A percentile compares a stretch with the other conserved stretches of the same genome.
Evolutionary conservation across 1,140 invertebrate species (phyloP).

Genomic region (Drosophila arizonae): DNA sequence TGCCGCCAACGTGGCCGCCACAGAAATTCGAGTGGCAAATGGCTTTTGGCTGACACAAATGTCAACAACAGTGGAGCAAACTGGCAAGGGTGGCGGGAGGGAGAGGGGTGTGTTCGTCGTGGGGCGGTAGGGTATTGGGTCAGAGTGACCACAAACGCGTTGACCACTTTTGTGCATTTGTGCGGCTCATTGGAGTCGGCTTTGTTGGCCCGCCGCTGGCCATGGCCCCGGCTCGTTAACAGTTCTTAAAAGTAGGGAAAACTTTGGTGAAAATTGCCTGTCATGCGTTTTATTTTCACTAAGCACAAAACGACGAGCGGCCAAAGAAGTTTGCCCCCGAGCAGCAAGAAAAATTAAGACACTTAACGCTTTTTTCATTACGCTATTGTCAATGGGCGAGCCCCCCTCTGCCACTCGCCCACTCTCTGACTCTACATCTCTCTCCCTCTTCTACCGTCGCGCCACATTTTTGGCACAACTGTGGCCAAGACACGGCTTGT

Average conservation of each 20-base stretch:
- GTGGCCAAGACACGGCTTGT: not conserved
- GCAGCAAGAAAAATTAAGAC: constrained; percentile 68
- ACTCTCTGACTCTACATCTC: not conserved
- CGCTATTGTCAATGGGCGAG: constrained; percentile 32
- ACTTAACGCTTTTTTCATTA: constrained; percentile 78
- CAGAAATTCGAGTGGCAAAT: constrained; percentile 66
- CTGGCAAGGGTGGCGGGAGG: not conserved
- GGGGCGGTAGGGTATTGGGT: not conserved
- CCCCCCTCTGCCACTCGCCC: not conserved
- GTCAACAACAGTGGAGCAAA: constrained; percentile 66
- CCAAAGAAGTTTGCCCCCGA: not conserved
- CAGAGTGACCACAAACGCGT: constrained; percentile 35
- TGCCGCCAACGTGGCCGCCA: constrained; percentile 29
- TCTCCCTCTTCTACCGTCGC: too few species aligned
- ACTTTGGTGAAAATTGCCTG: constrained; percentile 68
- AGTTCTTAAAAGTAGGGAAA: constrained; percentile 48
- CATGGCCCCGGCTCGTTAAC: constrained; percentile 12
- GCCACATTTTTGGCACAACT: not conserved
- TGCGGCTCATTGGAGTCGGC: constrained; percentile 63
- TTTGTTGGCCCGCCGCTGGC: constrained; percentile 34
- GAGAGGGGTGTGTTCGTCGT: too few species aligned
- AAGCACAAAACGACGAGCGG: constrained; percentile 36
- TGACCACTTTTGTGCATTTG: constrained; percentile 59
- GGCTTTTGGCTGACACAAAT: constrained; percentile 65
- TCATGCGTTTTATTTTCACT: constrained; percentile 70